Evolutionary conservation across 2,797 vertebrate species (phyloP).

Genomic region (Periparus ater): DNA sequence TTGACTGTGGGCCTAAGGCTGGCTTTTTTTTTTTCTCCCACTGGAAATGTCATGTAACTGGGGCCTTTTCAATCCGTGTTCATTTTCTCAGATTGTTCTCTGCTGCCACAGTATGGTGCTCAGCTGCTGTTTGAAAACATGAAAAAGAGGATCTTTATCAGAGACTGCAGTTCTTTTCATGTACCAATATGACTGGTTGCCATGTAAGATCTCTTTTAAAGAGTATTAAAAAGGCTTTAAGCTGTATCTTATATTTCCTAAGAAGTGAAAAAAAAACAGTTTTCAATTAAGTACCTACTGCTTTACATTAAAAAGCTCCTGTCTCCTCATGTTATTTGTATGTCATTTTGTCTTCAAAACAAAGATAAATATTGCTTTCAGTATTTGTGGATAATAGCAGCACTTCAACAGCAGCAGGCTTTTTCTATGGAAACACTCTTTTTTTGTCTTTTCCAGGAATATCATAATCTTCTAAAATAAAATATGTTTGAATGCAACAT

Average conservation of each 20-base stretch:
- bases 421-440: not conserved
- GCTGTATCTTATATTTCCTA: not conserved
- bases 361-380: slow-evolving; percentile 21
- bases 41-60: slow-evolving; percentile 44
- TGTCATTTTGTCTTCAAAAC: slow-evolving; percentile 11
- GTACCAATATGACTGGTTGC: slow-evolving; percentile 15
- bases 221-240: slow-evolving; percentile 20
- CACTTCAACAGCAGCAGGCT: not conserved
- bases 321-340: not conserved
- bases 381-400: not conserved
- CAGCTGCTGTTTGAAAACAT: slow-evolving; percentile 63
- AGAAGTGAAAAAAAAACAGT: not conserved
- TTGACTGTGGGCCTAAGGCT: not conserved
- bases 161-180: slow-evolving; percentile 14
- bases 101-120: slow-evolving; percentile 68
- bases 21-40: not conserved
- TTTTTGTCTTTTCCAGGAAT: not conserved
- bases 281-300: slow-evolving; percentile 18
- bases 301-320: not conserved
- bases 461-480: not conserved
- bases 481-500: not conserved
- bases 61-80: slow-evolving; percentile 52
- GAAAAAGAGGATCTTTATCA: slow-evolving; percentile 42
- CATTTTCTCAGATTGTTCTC: slow-evolving; percentile 62
- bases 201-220: slow-evolving; percentile 12